Evolutionary conservation across 2,888 invertebrate genomes (phyloP), one percentile per base, ranked within the genome.

Genomic region (Dermolepida albohirtum): DNA sequence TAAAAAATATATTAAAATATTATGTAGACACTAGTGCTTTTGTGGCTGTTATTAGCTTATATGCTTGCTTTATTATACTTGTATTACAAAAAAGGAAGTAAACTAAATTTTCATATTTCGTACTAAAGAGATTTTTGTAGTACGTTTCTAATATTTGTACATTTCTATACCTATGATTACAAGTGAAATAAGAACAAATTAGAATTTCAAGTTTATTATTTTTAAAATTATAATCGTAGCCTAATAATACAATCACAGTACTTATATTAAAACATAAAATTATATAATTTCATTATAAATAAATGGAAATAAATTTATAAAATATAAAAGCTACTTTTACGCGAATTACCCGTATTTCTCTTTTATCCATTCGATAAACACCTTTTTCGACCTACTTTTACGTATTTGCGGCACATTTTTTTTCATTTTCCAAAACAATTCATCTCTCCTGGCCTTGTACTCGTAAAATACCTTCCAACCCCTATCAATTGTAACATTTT

Each of bases 401-500:
- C 41, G 14, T 12, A n/a, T 27, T n/a, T 52, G 14, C 22, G 40
- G 12, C 22, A 4, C 14, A 22, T 59, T 12, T 59, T 43, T 44
- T 17, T 22, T 10, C 8, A 44, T 22, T 1, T 51, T 65, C 1
- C 5, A 14, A 17, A 29, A 40, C 44, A 17, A 5, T 34, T 22
- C 22, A 6, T 1, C 34, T 49, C 12, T 47, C 14, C 17, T 16
- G 6, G 11, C n/a, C 22, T 41, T 49, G 8, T 57, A 47, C 17
- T 65, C 47, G 29, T 70, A 71, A 66, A 66, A 70, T 17, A 69
- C 1, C 27, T 67, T 70, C 72, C 72, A 71, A 17, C 64, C 64
- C 2, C 66, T 50, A 16, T 62, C 50, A 17, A 17, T 7, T 39
- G 10, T 54, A 2, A 10, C 47, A 44, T 14, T 47, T 1, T 34